Conservation (phyloP, 2,888 invertebrate species). For the Helicoverpa assulta region DNA sequence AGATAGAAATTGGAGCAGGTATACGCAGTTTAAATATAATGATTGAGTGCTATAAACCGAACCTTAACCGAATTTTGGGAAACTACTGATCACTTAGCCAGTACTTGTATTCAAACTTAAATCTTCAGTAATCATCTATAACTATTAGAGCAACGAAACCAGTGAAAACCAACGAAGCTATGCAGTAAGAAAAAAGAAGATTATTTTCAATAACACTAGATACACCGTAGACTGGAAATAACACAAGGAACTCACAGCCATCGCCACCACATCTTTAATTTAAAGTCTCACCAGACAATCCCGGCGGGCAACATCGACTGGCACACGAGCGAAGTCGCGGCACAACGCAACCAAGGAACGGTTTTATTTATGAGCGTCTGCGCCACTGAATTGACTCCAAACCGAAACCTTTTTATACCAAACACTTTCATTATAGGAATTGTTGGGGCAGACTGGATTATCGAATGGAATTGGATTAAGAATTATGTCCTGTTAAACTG, state of each 20-base stretch:
- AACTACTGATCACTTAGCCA: no score
- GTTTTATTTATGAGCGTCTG: constrained; percentile 59
- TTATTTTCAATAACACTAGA: neutral
- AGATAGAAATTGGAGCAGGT: no score
- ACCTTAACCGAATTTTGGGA: no score
- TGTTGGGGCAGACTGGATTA: neutral
- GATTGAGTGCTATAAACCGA: no score
- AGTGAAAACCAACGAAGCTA: no score
- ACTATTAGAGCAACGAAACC: no score
- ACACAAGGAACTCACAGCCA: constrained; percentile 5
- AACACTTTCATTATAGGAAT: constrained; percentile 38
- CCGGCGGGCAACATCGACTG: constrained; percentile 5
- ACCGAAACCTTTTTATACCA: constrained; percentile 39
- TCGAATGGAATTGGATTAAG: neutral
- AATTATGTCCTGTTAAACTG: neutral
- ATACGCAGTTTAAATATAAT: no score
- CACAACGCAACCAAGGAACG: constrained; percentile 23
- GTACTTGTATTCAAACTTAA: no score
- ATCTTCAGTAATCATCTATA: no score
- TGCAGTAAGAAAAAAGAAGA: neutral
- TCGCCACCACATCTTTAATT: constrained; percentile 43
- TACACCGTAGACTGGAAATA: neutral
- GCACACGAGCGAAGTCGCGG: constrained; percentile 24
- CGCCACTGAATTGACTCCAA: constrained; percentile 14
- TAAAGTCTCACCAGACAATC: constrained; percentile 41